Evolutionary conservation across 92 coral and sea anemone genomes (phyloP), one percentile per base, ranked within the genome.

Genomic region (Bergia puertoricense): DNA sequence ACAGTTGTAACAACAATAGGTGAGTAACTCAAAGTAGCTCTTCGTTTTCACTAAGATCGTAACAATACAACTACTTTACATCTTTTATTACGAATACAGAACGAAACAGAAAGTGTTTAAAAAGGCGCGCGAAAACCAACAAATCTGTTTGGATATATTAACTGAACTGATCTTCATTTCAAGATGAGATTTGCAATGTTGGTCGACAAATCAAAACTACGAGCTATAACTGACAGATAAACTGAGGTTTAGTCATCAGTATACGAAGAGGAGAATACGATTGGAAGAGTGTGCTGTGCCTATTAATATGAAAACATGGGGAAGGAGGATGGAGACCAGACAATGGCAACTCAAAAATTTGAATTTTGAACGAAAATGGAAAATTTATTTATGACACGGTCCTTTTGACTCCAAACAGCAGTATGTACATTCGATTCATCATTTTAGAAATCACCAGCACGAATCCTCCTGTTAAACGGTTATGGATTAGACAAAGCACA

Each of bases 1-100:
- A 97, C 99, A 8, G 99, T 97, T 2, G 99, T 97, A 0, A 97
- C 99, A 0, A 97, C 99, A 5, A 97, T 97, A 76, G 99, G 99
- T 95, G 79, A 90, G 98, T 76, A 46, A 8, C 46, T 3, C 11
- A 40, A 10, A 11, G 39, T 81, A 46, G 43, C 54, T 79, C 69
- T 62, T 62, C 69, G 30, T 62, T 62, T 62, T 5, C 0, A 18
- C n/a, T 18, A 23, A 2, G 0, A 62, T 2, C 30, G 30, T 20
- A 62, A 20, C 69, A 22, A 13, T 42, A 39, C 5, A 40, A n/a
- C 16, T 23, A 30, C 48, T 76, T 76, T 38, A 76, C 36, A 18
- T 20, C 7, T 18, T 45, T 41, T 15, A 40, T 41, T 16, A n/a
- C 46, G 23, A 75, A 40, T 16, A 45, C 46, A 13, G 54, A 5